Evolutionary conservation across 2,797 vertebrate species (phyloP), one percentile per base, ranked within the genome.

Genomic region (Phataginus tricuspis): DNA sequence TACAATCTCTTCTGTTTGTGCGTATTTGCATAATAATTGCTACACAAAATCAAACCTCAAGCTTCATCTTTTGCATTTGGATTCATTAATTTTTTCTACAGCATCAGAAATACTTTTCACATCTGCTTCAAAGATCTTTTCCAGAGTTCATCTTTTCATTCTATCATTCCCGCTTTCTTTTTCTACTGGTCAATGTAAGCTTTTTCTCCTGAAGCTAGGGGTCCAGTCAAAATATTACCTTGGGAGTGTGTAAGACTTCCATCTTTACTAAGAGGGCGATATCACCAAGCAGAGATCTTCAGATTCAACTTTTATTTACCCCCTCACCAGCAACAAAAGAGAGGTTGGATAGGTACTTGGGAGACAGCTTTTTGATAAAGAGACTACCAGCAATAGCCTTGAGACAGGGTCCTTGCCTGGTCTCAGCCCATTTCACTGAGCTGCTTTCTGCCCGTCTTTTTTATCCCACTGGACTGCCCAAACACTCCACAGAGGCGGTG

Each of bases 1-100:
- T 78, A 93, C 68, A 51, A 2, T 55, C 66, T 82, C 77, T 87
- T 86, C 66, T 57, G 85, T 85, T 91, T 61, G 37, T 55, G 77
- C 55, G 27, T 90, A 96, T 97, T 97, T 96, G 91, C 97, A 94
- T 97, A 93, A 96, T 95, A 96, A 97, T 96, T 96, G 96, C 95
- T 90, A 94, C 80, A 93, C 94, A 93, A 92, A 97, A 78, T 83
- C 91, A 85, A 96, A 87, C 86, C 84, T 74, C 53, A 7, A 2
- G 34, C 78, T 93, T 86, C 11, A 0, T 91, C 89, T 92, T 96
- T 78, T 84, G 63, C 57, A 72, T 88, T 94, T 95, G 88, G 55
- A 77, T 93, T 86, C 71, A 3, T 85, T 80, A 42, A 55, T 95
- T 75, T 84, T 69, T 75, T 19, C 95, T 37, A 45, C 61, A 68